A percentile compares a stretch with the other conserved stretches of the same genome.
phyloP scores from a whole-genome alignment of 2,113 vertebrate genomes.

The Recurvirostra avosetta region DNA sequence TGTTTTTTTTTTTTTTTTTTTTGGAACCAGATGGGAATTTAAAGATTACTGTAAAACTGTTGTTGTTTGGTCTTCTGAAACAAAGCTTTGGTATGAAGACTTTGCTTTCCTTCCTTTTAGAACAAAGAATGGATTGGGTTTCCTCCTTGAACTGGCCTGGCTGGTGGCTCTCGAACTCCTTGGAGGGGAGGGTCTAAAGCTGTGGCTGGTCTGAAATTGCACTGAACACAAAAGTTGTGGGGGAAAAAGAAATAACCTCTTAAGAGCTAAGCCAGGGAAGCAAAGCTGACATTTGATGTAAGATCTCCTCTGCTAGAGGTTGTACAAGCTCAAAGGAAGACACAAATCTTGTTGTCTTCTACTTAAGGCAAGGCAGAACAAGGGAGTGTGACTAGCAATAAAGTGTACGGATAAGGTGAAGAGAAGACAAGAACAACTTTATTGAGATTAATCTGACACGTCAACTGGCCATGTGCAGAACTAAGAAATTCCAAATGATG shows the following conservation, averaged over 20 bases:
- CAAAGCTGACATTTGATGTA: neutral
- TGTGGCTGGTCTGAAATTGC: neutral
- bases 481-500: neutral
- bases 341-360: neutral
- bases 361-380: neutral
- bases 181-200: neutral
- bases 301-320: neutral
- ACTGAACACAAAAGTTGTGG: neutral
- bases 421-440: neutral
- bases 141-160: neutral
- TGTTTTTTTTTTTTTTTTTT: neutral
- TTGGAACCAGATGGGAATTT: neutral
- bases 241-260: neutral
- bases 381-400: neutral
- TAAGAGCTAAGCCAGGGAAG: neutral
- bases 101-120: neutral
- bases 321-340: neutral
- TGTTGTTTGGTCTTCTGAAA: neutral
- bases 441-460: neutral
- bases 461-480: neutral
- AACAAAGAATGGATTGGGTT: neutral
- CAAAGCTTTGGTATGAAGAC: neutral
- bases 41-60: neutral
- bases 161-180: neutral
- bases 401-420: neutral